Evolutionary conservation across 1,140 invertebrate species (phyloP).

Genomic region (Cepaea nemoralis): DNA sequence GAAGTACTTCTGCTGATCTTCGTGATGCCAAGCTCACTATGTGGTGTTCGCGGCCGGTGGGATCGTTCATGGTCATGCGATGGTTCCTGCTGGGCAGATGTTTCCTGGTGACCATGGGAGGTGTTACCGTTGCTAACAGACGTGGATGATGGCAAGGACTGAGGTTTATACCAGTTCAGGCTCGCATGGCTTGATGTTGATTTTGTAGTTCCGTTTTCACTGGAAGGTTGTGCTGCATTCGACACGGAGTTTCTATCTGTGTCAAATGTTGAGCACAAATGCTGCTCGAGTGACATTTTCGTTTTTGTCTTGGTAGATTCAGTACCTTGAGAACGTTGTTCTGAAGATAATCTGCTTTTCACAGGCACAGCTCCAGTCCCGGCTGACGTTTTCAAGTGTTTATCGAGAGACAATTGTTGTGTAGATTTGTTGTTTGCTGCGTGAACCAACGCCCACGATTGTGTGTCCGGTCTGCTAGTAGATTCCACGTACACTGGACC

Average conservation of each 20-base stretch:
- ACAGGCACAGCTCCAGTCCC: not conserved
- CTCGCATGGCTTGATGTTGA: slow-evolving; percentile 14
- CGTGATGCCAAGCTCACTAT: not conserved
- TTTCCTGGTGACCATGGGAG: not conserved
- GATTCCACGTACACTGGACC: not conserved
- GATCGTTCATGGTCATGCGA: not conserved
- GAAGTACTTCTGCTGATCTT: not conserved
- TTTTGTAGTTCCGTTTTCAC: not conserved
- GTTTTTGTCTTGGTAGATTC: not conserved
- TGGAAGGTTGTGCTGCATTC: not conserved
- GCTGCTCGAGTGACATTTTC: not conserved
- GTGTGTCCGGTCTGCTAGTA: not conserved
- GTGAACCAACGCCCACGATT: not conserved
- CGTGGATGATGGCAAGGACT: not conserved
- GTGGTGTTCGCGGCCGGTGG: not conserved
- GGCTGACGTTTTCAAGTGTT: not conserved
- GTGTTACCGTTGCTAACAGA: not conserved
- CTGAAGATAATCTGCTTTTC: not conserved
- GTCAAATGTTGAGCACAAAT: not conserved
- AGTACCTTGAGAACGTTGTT: not conserved
- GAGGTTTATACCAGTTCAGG: slow-evolving; percentile 17
- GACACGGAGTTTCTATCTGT: not conserved
- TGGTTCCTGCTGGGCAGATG: not conserved
- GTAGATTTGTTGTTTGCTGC: not conserved
- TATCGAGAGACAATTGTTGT: not conserved